Evolutionary conservation across 2,113 vertebrate species (phyloP).

Genomic region (Colistium nudipinnis): DNA sequence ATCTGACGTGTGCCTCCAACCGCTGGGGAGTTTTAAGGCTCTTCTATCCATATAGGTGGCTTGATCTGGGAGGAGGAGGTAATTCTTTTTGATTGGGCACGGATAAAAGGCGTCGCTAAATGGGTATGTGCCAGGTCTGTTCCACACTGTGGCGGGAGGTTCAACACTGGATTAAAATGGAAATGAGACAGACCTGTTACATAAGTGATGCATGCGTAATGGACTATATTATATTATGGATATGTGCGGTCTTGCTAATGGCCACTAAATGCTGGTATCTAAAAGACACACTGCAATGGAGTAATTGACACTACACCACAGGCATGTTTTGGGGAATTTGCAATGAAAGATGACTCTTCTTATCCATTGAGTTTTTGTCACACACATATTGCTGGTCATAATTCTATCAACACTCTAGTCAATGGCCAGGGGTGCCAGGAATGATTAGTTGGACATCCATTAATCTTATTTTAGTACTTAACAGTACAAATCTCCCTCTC

Average conservation of each 20-base stretch:
- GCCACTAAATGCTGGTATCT: background rate
- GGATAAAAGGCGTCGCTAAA: constrained; percentile 66
- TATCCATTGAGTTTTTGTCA: background rate
- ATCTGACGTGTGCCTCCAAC: constrained; percentile 66
- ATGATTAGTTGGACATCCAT: background rate
- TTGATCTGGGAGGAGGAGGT: constrained; percentile 59
- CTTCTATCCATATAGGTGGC: constrained; percentile 53
- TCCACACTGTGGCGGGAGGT: constrained; percentile 23
- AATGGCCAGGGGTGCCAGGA: background rate
- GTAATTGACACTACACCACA: background rate
- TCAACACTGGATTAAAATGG: constrained; percentile 41
- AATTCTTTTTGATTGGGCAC: constrained; percentile 73
- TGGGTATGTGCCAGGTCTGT: constrained; percentile 51
- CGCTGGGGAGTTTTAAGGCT: constrained; percentile 50
- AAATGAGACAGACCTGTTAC: constrained; percentile 26
- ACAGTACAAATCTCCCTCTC: background rate
- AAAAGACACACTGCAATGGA: background rate
- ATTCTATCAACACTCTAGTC: background rate
- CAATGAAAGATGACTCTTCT: no score
- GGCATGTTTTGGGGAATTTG: background rate
- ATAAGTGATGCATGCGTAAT: background rate
- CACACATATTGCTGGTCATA: background rate
- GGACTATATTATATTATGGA: constrained; percentile 1
- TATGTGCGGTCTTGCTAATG: background rate
- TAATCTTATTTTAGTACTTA: background rate